Base-by-base conservation (phyloP, 2,888 invertebrate species). In the Drosophila differens region DNA sequence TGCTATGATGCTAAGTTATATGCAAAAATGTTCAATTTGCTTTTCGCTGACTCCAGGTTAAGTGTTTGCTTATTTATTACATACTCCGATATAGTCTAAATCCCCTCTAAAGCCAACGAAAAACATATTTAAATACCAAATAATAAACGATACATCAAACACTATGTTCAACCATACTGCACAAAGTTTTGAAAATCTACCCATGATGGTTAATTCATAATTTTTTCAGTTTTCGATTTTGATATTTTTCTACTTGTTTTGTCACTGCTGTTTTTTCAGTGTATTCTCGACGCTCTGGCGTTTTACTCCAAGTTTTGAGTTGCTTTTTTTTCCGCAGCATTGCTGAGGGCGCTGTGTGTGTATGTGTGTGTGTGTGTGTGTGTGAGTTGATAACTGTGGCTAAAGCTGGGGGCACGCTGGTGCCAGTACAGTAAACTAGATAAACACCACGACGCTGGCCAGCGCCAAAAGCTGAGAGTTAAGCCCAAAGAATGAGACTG, bases 401-500 rank as follows among this genome's bases (percentile, higher is more conserved):
- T 77, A 54, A 22, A 74, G 53, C 64, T 70, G 52, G 37, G 39
- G 28, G 74, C 58, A 57, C 44, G 25, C 32, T 10, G 30, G 25
- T 61, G 76, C 65, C 66, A 68, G 77, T 72, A 76, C 35, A 68
- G 74, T 82, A 82, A 89, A 84, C 78, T 82, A 85, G 88, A 85
- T 88, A 85, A 86, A 91, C 85, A 90, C 71, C 73, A 74, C 78
- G 77, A 76, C 69, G 74, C 68, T 79, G 82, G 68, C 57, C 69
- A 72, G 77, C 64, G 39, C 53, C 72, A 76, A 77, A 68, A 77
- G 66, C 81, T 54, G 61, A 80, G 63, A 75, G 71, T 55, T 70
- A 32, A 49, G 49, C 72, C 59, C 52, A 51, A 52, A 51, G 71
- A 54, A 60, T 54, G 44, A 47, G 55, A 28, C 10, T 14, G 28